Percentiles rank a stretch among this genome's conserved stretches.
Conservation (phyloP, 2,888 invertebrate genomes). For the Drosophila subquinaria region DNA sequence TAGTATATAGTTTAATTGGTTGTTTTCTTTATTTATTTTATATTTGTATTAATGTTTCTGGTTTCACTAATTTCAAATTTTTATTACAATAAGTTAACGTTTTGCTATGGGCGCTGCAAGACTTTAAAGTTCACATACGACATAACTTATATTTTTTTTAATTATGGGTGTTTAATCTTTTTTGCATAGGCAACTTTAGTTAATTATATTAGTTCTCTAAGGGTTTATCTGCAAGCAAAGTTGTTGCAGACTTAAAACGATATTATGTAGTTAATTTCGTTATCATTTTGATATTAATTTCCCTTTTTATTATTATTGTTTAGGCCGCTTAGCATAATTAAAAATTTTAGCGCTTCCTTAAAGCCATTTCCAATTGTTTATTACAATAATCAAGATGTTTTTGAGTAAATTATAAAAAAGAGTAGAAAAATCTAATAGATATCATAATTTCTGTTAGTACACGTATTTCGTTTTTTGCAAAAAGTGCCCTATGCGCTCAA, state of each 20-base stretch:
- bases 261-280: conserved; percentile 52
- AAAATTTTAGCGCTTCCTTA: conserved; percentile 59
- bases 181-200: conserved; percentile 72
- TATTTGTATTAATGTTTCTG: conserved; percentile 31
- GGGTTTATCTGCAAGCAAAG: conserved; percentile 46
- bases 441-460: conserved; percentile 64
- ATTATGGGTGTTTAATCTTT: conserved; percentile 34
- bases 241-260: conserved; percentile 61
- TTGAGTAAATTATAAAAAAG: conserved; percentile 78
- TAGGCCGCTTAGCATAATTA: conserved; percentile 70
- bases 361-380: conserved; percentile 64
- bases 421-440: conserved; percentile 82
- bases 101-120: conserved; percentile 49
- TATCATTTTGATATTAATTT: conserved; percentile 31
- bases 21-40: conserved; percentile 30
- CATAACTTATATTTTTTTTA: conserved; percentile 37
- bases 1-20: conserved; percentile 57
- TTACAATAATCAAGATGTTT: conserved; percentile 69
- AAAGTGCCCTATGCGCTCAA: conserved; percentile 81
- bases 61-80: conserved; percentile 39
- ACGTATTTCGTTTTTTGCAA: conserved; percentile 75
- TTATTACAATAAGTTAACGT: conserved; percentile 76
- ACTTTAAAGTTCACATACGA: conserved; percentile 42
- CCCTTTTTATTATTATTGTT: conserved; percentile 40
- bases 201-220: conserved; percentile 55